Percentiles rank a stretch among this genome's conserved stretches.
These are phyloP conservation scores for Acholoe squamosa DNA, from an alignment of 2,888 invertebrate species.

Conservation along the genomic window DNA sequence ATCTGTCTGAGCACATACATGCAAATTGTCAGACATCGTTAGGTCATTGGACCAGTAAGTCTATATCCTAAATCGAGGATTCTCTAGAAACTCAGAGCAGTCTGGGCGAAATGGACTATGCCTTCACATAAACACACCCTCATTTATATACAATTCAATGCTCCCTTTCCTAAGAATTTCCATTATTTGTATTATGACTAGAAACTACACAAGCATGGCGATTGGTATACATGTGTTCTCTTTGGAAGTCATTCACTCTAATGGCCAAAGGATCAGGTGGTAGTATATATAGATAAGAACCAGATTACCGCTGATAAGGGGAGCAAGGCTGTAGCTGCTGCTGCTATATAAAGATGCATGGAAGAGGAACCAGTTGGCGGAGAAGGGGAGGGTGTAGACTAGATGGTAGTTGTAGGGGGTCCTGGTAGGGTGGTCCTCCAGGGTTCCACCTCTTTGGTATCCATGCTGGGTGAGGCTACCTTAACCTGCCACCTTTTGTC, in stretches of 20 bases:
- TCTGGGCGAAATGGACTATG: neutral
- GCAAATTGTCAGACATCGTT: too few species aligned
- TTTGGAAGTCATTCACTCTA: neutral
- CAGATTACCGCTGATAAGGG: neutral
- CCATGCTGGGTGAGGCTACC: conserved; percentile 24
- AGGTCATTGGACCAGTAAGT: too few species aligned
- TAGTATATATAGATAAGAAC: neutral
- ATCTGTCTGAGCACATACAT: too few species aligned
- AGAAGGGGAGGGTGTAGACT: conserved; percentile 13
- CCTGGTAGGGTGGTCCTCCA: neutral
- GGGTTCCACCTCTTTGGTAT: neutral
- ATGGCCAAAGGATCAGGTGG: neutral
- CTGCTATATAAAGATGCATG: conserved; percentile 11
- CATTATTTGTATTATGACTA: too few species aligned
- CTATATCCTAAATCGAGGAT: too few species aligned
- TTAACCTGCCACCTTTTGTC: neutral
- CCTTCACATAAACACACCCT: neutral
- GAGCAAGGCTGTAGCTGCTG: conserved; percentile 13
- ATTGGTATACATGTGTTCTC: neutral
- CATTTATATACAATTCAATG: neutral
- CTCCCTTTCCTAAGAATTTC: too few species aligned
- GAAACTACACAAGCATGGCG: too few species aligned
- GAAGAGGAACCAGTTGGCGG: neutral
- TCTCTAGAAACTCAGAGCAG: too few species aligned
- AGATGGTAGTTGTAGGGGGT: neutral